Conservation (phyloP, 2,888 invertebrate species). For the Pandemis heparana region DNA sequence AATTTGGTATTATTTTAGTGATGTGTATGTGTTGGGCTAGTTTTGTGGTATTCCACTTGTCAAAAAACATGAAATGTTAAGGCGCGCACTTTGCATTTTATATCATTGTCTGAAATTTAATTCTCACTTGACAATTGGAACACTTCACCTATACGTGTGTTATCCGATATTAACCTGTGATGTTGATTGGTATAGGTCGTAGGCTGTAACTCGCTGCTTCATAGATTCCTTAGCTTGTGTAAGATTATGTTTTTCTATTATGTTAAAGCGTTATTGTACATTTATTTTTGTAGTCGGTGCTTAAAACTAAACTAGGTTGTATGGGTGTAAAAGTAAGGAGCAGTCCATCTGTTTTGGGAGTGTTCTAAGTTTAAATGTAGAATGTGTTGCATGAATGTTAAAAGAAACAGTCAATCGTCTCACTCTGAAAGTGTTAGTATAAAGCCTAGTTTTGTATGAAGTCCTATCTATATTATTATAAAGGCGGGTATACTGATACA, state of each 20-base stretch:
- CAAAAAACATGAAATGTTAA: not conserved
- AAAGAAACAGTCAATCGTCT: not conserved
- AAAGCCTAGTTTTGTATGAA: too few species aligned
- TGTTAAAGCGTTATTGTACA: constrained; percentile 15
- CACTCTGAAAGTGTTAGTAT: too few species aligned
- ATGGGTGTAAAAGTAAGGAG: not conserved
- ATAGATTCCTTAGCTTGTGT: constrained; percentile 30
- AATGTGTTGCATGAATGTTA: not conserved
- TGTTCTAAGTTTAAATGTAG: not conserved
- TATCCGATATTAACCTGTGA: constrained; percentile 12
- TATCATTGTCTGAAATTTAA: not conserved
- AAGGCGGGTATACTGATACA: too few species aligned
- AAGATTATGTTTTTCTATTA: constrained; percentile 24
- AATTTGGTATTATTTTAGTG: not conserved
- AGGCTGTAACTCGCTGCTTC: constrained; percentile 27
- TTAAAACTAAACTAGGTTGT: not conserved
- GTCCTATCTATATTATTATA: too few species aligned
- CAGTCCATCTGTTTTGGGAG: not conserved
- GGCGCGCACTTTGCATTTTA: too few species aligned
- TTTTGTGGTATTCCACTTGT: not conserved
- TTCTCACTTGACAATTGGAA: not conserved
- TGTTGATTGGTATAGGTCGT: not conserved
- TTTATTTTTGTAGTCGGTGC: not conserved
- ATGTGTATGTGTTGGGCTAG: not conserved
- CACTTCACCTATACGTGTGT: not conserved